Evolutionary conservation across 2,797 vertebrate species (phyloP).

Genomic region (Orientallactaga sibirica): DNA sequence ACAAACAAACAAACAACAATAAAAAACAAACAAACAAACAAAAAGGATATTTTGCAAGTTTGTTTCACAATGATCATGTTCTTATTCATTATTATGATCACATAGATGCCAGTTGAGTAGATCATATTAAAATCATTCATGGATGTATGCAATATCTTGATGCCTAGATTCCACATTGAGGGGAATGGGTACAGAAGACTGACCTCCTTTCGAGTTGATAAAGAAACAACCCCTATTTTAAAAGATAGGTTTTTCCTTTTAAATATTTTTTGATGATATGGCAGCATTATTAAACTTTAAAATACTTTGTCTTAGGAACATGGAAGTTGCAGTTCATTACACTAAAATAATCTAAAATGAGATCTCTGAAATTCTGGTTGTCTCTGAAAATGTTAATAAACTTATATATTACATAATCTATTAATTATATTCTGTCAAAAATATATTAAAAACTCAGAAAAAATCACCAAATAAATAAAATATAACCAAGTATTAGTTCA

Average conservation of each 20-base stretch:
- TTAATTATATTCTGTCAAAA: slow-evolving; percentile 47
- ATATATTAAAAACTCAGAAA: slow-evolving; percentile 22
- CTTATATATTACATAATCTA: neutral
- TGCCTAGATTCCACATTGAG: neutral
- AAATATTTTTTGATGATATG: neutral
- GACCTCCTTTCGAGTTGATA: neutral
- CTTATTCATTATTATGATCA: neutral
- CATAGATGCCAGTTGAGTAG: neutral
- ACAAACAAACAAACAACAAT: too few species aligned
- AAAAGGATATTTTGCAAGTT: neutral
- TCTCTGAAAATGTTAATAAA: slow-evolving; percentile 29
- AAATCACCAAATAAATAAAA: slow-evolving; percentile 34
- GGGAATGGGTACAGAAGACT: too few species aligned
- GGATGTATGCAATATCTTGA: slow-evolving; percentile 7
- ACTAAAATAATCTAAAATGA: slow-evolving; percentile 45
- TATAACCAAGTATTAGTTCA: too few species aligned
- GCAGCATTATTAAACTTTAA: slow-evolving; percentile 29
- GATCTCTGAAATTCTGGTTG: neutral
- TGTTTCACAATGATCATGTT: neutral
- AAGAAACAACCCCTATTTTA: neutral
- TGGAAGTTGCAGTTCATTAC: neutral
- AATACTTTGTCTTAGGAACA: slow-evolving; percentile 39
- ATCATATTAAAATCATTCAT: slow-evolving; percentile 21
- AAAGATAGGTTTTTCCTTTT: neutral
- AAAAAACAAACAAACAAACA: too few species aligned